These are phyloP conservation scores for Caenorhabditis imperialis DNA, from an alignment of 2,888 invertebrate genomes.

Conservation along the genomic window DNA sequence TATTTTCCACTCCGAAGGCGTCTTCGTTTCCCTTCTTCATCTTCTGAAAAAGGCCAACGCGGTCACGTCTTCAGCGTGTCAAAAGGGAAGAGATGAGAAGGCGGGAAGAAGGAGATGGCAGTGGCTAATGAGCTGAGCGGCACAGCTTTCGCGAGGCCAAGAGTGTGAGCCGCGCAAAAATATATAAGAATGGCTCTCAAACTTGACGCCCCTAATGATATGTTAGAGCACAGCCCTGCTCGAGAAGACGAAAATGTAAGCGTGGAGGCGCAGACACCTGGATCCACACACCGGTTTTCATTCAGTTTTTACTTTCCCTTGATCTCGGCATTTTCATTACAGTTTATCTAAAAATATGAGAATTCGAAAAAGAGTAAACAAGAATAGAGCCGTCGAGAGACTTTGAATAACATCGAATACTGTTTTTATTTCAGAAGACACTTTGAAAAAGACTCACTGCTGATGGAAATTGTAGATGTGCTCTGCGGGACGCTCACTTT, in stretches of 20 bases:
- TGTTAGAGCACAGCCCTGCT: slow-evolving; percentile 19
- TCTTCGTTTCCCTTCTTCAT: not conserved
- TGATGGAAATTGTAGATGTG: slow-evolving; percentile 56
- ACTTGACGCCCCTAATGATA: slow-evolving; percentile 51
- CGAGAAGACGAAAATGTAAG: slow-evolving; percentile 5
- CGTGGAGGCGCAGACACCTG: slow-evolving; percentile 5
- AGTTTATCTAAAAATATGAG: too few species aligned
- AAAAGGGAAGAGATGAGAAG: not conserved
- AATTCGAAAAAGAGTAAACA: too few species aligned
- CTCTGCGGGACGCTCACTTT: slow-evolving; percentile 61
- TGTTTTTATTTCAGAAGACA: too few species aligned
- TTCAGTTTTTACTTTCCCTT: too few species aligned
- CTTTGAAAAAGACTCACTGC: slow-evolving; percentile 52
- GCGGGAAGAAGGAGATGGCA: not conserved
- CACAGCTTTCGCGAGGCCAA: slow-evolving; percentile 8
- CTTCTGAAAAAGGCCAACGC: not conserved
- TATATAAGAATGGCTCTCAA: slow-evolving; percentile 45
- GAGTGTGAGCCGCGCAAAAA: slow-evolving; percentile 1
- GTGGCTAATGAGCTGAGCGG: slow-evolving; percentile 37
- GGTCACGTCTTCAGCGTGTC: not conserved
- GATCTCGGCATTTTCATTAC: too few species aligned
- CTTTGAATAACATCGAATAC: too few species aligned
- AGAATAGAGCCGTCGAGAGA: too few species aligned
- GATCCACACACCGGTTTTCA: too few species aligned
- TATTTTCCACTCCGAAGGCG: too few species aligned